Conservation (phyloP, 92 coral and sea anemone species). For the Montipora capitata region DNA sequence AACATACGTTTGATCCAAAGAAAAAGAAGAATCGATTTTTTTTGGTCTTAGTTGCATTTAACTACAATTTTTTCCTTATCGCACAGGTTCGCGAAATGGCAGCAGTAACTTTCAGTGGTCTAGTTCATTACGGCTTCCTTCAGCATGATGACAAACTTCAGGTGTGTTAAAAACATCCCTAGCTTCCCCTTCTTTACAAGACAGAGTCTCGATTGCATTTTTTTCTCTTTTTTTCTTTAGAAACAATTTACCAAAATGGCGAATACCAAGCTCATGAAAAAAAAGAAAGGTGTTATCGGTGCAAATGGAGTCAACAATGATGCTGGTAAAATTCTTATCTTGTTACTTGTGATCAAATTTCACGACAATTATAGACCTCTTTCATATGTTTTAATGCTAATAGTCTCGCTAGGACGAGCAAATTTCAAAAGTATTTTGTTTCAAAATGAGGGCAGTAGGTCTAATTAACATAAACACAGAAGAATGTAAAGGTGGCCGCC, state of each 20-base stretch:
- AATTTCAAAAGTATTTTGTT: too few relatives aligned
- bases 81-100: constrained; percentile 97
- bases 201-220: background rate
- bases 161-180: constrained; percentile 49
- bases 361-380: background rate
- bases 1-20: too few relatives aligned
- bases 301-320: constrained; percentile 65
- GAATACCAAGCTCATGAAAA: constrained; percentile 91
- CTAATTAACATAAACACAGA: too few relatives aligned
- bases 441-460: too few relatives aligned
- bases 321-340: constrained; percentile 53
- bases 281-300: constrained; percentile 74
- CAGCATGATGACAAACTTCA: constrained; percentile 87
- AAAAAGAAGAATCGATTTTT: too few relatives aligned
- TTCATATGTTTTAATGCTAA: too few relatives aligned
- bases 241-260: constrained; percentile 90
- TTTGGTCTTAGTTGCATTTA: background rate
- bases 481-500: too few relatives aligned
- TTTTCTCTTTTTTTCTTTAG: constrained; percentile 36
- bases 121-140: constrained; percentile 92
- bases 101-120: constrained; percentile 94
- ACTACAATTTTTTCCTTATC: background rate
- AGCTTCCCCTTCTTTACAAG: background rate
- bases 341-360: background rate
- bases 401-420: too few relatives aligned